A percentile compares a stretch with the other conserved stretches of the same genome.
Evolutionary conservation across 1,140 invertebrate species (phyloP).

Genomic region (Tetramorium parvispinum): DNA sequence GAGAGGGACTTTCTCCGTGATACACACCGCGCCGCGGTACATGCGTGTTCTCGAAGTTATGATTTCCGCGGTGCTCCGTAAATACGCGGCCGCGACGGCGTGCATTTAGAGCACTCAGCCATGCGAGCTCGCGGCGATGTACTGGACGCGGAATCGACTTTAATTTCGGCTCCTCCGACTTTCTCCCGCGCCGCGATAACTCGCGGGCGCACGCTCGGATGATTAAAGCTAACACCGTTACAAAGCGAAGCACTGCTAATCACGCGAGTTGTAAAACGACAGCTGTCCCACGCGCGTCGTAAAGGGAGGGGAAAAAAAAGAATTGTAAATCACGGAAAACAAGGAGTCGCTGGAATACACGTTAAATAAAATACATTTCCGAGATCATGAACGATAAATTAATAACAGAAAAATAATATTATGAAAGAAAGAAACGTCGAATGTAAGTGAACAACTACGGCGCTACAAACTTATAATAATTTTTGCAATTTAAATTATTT

Average conservation of each 20-base stretch:
- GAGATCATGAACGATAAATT: background rate
- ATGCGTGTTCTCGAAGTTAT: constrained; percentile 61
- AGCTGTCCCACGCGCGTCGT: background rate
- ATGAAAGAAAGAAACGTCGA: background rate
- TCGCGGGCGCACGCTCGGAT: constrained; percentile 30
- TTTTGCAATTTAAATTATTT: background rate
- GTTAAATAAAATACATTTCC: background rate
- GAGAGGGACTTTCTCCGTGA: constrained; percentile 64
- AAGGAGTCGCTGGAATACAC: background rate
- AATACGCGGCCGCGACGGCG: constrained; percentile 60
- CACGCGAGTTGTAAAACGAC: constrained; percentile 23
- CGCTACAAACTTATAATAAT: background rate
- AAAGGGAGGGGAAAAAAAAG: background rate
- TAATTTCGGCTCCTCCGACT: constrained; percentile 44
- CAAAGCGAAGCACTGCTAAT: constrained; percentile 5
- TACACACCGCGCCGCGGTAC: constrained; percentile 43
- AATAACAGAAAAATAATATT: background rate
- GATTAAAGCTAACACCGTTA: constrained; percentile 45
- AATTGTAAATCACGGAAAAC: constrained; percentile 15
- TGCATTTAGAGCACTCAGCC: constrained; percentile 51
- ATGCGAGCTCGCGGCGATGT: constrained; percentile 37
- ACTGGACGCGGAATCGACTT: constrained; percentile 49
- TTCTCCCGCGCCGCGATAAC: constrained; percentile 45
- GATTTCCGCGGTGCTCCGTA: constrained; percentile 70
- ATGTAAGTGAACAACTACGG: background rate